phyloP scores from a whole-genome alignment of 2,797 vertebrate species.

The Poeciliopsis infans region DNA sequence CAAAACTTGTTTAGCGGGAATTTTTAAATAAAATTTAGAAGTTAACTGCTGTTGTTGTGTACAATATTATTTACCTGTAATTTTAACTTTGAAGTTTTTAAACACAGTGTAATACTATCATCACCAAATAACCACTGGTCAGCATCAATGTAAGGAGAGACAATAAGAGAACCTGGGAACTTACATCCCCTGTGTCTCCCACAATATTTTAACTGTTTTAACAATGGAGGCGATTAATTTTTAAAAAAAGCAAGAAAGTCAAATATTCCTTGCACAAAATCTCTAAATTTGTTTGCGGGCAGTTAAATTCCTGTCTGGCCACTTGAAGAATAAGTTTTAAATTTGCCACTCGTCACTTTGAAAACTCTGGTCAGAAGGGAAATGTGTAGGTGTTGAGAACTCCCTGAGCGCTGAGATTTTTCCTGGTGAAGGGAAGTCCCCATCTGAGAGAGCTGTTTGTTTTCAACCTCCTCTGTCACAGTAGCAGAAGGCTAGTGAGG shows the following conservation, averaged over 20 bases:
- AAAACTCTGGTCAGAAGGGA: constrained; percentile 53
- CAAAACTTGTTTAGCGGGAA: too few relatives aligned
- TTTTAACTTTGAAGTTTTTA: background rate
- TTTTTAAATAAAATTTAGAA: background rate
- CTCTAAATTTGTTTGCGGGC: background rate
- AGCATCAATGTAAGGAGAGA: background rate
- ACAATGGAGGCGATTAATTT: background rate
- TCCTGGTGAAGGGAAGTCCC: constrained; percentile 49
- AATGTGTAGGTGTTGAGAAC: constrained; percentile 58
- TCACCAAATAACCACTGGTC: background rate
- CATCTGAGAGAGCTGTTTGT: constrained; percentile 39
- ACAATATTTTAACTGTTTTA: background rate
- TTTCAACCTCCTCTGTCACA: constrained; percentile 30
- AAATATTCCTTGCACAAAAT: background rate
- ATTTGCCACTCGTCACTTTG: constrained; percentile 33
- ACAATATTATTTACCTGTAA: background rate
- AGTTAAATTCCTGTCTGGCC: constrained; percentile 18
- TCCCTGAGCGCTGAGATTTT: constrained; percentile 56
- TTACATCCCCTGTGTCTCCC: background rate
- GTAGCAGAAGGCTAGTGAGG: constrained; percentile 24
- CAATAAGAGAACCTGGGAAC: background rate
- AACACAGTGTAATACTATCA: background rate
- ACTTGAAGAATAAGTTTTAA: constrained; percentile 49
- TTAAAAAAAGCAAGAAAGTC: background rate
- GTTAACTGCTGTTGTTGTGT: background rate